Conservation (phyloP, 2,888 invertebrate genomes). For the Papilio elwesi region DNA sequence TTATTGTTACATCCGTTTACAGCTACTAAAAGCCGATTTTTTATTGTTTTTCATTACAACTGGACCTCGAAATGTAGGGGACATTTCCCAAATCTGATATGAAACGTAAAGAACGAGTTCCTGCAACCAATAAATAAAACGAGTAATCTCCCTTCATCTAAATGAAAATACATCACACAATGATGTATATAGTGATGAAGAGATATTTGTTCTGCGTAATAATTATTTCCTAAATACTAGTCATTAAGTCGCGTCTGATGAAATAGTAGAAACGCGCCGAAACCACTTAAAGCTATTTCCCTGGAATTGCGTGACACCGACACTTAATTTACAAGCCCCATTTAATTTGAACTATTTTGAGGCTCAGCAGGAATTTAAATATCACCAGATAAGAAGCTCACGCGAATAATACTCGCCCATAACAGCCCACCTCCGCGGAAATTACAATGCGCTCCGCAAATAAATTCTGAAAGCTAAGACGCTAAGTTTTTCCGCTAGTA, state of each 20-base stretch:
- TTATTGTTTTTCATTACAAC: constrained; percentile 32
- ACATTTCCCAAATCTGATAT: constrained; percentile 17
- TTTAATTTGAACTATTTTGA: constrained; percentile 65
- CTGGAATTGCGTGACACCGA: constrained; percentile 81
- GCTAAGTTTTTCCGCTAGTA: constrained; percentile 49
- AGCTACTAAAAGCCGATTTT: constrained; percentile 14
- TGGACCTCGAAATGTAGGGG: no score
- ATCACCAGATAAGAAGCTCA: constrained; percentile 79
- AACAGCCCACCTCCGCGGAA: constrained; percentile 60
- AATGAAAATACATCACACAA: constrained; percentile 21
- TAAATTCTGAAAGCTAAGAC: constrained; percentile 54
- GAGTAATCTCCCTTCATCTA: not conserved
- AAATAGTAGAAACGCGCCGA: constrained; percentile 68
- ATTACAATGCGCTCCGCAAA: constrained; percentile 62
- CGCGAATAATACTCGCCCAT: constrained; percentile 69
- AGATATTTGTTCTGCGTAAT: constrained; percentile 24
- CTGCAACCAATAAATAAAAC: constrained; percentile 12
- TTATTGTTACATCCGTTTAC: constrained; percentile 18
- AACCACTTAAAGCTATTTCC: constrained; percentile 81
- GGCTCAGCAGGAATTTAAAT: constrained; percentile 61
- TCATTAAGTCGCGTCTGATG: constrained; percentile 64
- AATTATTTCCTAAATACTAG: constrained; percentile 50
- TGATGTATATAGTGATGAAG: constrained; percentile 20
- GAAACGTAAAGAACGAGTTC: constrained; percentile 18
- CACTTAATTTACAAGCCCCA: constrained; percentile 78